Evolutionary conservation across 2,797 vertebrate genomes (phyloP).

Genomic region (Alectoris magna): DNA sequence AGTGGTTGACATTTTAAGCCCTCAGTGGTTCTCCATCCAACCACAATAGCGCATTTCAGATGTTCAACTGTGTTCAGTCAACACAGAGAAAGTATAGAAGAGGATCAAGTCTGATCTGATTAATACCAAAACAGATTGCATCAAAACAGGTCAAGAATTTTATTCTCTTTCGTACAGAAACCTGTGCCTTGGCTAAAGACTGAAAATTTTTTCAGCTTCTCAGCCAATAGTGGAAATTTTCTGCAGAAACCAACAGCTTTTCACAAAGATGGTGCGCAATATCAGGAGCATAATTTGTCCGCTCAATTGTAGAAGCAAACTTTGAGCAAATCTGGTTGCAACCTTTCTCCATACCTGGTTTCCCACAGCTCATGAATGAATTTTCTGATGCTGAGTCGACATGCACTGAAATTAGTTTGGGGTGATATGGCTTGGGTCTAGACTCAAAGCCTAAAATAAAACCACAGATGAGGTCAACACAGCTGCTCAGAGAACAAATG

Average conservation of each 20-base stretch:
- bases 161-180: not conserved
- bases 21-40: not conserved
- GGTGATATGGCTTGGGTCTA: not conserved
- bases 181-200: not conserved
- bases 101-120: not conserved
- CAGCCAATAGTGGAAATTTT: not conserved
- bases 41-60: not conserved
- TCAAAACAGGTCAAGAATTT: not conserved
- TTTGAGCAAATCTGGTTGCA: not conserved
- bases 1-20: not conserved
- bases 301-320: not conserved
- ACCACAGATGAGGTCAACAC: not conserved
- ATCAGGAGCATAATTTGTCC: not conserved
- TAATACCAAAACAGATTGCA: not conserved
- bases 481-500: not conserved
- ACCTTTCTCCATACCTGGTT: not conserved
- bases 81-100: not conserved
- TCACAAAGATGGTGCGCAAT: not conserved
- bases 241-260: not conserved
- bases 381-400: not conserved
- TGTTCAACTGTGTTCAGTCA: not conserved
- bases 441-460: not conserved
- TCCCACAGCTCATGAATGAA: not conserved
- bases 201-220: not conserved
- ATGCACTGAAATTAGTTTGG: not conserved